Base-by-base conservation (phyloP, 1,140 invertebrate species). In the Trinorchestia longiramus region DNA sequence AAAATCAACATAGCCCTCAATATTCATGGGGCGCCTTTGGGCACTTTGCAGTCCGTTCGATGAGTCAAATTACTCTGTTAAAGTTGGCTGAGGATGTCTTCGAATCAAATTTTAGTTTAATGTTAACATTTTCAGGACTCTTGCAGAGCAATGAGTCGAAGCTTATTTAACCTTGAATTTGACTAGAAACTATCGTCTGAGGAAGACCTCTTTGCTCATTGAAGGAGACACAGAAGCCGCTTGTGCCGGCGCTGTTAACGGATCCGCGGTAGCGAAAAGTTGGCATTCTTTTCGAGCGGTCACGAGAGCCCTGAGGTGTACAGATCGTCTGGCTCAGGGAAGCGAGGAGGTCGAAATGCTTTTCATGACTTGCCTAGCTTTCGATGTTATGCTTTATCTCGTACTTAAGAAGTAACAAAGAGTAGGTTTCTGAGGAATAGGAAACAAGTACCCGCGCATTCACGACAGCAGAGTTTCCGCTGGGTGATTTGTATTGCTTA, bases 221-320 rank as follows among this genome's bases (percentile, higher is more conserved):
- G 47, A 53, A 36, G 62, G 62, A 36, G 28, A 3, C 28, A 28
- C 1, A 36, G 28, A 36, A 36, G 28, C 11, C 62, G 62, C 28
- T 77, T 77, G 1, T 77, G 28, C 62, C 28, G 8, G 15, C 62
- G 11, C 62, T 77, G 62, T 42, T 91, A 91, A 91, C 88, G 88
- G 88, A 44, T 3, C 0, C 19, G 44, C 92, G 92, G 92, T 94
- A 94, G 92, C 92, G 40, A 94, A 94, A 44, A 94, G 36, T 94
- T 94, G 6, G 44, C 43, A 94, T 94, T 94, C 44, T 94, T 94
- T 45, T 94, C 36, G n/a, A 94, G 43, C 8, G 92, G 92, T 94
- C 92, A 94, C 92, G 92, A 43, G 4, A 43, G 43, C 92, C 92
- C 43, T 45, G 43, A 94, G 92, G 92, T 45, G 62, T 77, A 77